Conservation (phyloP, 2,113 vertebrate species). For the Vombatus ursinus region DNA sequence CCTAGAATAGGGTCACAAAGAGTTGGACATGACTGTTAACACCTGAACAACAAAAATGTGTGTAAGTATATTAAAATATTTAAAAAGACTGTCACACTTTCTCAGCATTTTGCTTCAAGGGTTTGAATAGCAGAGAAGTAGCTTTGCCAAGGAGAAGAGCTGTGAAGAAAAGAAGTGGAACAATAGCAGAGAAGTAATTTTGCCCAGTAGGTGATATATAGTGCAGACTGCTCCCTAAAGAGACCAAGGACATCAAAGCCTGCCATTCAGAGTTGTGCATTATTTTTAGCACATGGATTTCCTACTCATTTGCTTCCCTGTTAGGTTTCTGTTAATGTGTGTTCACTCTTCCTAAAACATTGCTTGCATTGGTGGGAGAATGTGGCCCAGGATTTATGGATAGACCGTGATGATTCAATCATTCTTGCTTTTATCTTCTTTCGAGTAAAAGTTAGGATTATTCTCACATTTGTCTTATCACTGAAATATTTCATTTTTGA, state of each 20-base stretch:
- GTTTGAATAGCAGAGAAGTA: background rate
- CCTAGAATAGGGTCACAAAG: too few species aligned
- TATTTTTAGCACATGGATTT: background rate
- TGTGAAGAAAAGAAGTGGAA: background rate
- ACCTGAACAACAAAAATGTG: background rate
- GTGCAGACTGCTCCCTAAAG: background rate
- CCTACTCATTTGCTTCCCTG: background rate
- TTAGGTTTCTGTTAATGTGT: background rate
- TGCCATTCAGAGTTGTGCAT: background rate
- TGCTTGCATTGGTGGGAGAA: background rate
- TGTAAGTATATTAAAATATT: background rate
- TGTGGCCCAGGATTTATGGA: background rate
- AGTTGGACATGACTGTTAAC: too few species aligned
- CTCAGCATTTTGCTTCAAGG: background rate
- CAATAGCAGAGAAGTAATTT: background rate
- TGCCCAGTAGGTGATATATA: background rate
- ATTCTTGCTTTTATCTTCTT: background rate
- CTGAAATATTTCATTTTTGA: background rate
- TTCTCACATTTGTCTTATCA: background rate
- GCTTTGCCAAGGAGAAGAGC: background rate
- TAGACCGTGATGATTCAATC: background rate
- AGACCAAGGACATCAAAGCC: background rate
- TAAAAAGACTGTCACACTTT: background rate
- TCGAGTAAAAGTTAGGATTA: background rate
- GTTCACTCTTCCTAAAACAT: background rate